Conservation (phyloP, 1,140 invertebrate genomes). For the Pseudomyrmex flavicornis region DNA sequence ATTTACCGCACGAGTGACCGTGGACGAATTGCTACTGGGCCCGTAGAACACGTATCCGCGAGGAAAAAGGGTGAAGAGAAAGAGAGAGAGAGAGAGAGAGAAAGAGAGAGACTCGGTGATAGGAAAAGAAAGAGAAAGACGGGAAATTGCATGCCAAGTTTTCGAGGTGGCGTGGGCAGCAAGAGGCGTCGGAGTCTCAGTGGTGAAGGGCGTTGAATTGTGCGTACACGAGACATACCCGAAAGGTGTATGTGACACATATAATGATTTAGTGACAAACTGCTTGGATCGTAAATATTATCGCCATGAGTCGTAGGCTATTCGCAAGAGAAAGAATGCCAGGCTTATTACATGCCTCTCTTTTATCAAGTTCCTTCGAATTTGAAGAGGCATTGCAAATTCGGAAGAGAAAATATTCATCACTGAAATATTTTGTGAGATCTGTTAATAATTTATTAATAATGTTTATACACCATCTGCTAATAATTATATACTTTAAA, state of each 20-base stretch:
- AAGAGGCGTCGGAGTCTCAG: background rate
- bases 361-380: constrained; percentile 61
- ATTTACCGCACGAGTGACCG: constrained; percentile 82
- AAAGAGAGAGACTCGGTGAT: background rate
- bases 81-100: constrained; percentile 5
- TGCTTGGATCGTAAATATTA: constrained; percentile 77
- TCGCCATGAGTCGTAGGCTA: constrained; percentile 62
- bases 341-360: constrained; percentile 69
- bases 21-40: constrained; percentile 82
- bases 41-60: constrained; percentile 78
- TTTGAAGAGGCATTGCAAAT: background rate
- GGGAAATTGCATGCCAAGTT: constrained; percentile 64
- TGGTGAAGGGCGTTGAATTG: constrained; percentile 49
- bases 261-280: constrained; percentile 81
- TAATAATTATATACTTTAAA: background rate
- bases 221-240: constrained; percentile 32
- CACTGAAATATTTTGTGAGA: background rate
- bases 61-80: constrained; percentile 47
- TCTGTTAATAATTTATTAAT: background rate
- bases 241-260: constrained; percentile 40
- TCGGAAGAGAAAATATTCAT: background rate
- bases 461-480: too few relatives aligned
- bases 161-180: constrained; percentile 36
- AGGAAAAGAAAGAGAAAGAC: constrained; percentile 46
- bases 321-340: constrained; percentile 71